Conservation (phyloP, 1,140 invertebrate species). For the Ceratosolen fusciceps region DNA sequence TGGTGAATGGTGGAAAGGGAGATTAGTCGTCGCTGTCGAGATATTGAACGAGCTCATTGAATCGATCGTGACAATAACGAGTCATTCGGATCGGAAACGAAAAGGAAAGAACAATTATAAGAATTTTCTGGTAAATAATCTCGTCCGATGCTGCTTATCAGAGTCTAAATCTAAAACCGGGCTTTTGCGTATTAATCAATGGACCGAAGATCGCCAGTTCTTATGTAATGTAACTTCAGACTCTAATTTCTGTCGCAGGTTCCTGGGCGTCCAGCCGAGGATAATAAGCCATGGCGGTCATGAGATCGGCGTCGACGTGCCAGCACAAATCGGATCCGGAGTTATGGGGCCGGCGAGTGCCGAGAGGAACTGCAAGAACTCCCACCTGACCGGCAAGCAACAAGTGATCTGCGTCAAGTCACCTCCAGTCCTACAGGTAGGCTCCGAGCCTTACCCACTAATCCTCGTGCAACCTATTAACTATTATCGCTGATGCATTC, state of each 20-base stretch:
- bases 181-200: too few species aligned
- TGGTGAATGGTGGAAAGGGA: too few species aligned
- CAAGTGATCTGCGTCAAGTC: slow-evolving; percentile 68
- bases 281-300: slow-evolving; percentile 56
- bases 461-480: background rate
- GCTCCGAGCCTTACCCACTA: background rate
- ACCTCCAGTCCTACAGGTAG: slow-evolving; percentile 68
- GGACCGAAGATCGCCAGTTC: too few species aligned
- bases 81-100: too few species aligned
- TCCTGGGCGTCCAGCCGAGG: slow-evolving; percentile 65
- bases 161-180: too few species aligned
- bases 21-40: too few species aligned
- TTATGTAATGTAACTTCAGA: background rate
- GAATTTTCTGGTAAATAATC: too few species aligned
- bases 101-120: too few species aligned
- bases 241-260: slow-evolving; percentile 58
- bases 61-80: too few species aligned
- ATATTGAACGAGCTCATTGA: too few species aligned
- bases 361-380: slow-evolving; percentile 68
- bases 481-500: background rate
- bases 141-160: too few species aligned
- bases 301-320: slow-evolving; percentile 54
- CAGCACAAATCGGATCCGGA: slow-evolving; percentile 59
- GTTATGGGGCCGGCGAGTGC: slow-evolving; percentile 69
- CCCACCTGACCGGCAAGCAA: slow-evolving; percentile 67